Evolutionary conservation across 2,888 invertebrate genomes (phyloP).

Genomic region (Notodonta dromedarius): DNA sequence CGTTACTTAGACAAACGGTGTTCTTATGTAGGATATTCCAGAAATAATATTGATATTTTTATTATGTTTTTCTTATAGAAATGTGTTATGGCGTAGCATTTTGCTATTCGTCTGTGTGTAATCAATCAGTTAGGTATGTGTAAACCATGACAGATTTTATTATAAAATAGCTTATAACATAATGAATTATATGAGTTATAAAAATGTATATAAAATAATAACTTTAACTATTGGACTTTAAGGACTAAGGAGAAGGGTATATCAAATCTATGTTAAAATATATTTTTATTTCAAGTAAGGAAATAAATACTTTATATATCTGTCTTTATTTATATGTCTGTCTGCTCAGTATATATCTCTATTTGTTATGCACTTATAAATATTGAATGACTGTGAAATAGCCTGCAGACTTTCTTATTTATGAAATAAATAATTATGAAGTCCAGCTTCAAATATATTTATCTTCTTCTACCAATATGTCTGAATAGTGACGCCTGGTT

Average conservation of each 20-base stretch:
- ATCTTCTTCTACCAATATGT: neutral
- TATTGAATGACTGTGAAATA: neutral
- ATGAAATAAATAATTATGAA: neutral
- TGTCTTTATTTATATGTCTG: too few relatives aligned
- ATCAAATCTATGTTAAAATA: slow-evolving; percentile 7
- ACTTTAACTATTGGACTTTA: slow-evolving; percentile 32
- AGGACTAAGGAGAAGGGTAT: slow-evolving; percentile 38
- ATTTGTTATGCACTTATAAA: neutral
- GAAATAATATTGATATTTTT: slow-evolving; percentile 21
- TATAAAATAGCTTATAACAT: slow-evolving; percentile 11
- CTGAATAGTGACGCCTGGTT: neutral
- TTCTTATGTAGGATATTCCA: neutral
- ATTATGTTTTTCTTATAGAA: slow-evolving; percentile 15
- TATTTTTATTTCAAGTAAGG: neutral
- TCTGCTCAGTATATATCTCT: neutral
- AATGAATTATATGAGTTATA: slow-evolving; percentile 9
- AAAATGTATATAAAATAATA: slow-evolving; percentile 36
- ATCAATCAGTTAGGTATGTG: slow-evolving; percentile 21
- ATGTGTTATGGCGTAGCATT: slow-evolving; percentile 24
- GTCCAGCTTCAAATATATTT: neutral
- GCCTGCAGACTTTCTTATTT: neutral
- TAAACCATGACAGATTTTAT: slow-evolving; percentile 32
- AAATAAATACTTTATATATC: neutral
- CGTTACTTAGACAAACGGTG: slow-evolving; percentile 21
- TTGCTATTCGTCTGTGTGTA: slow-evolving; percentile 24